Percentiles rank a stretch among this genome's conserved stretches.
phyloP scores from a whole-genome alignment of 2,888 invertebrate species.

The Melieria crassipennis region DNA sequence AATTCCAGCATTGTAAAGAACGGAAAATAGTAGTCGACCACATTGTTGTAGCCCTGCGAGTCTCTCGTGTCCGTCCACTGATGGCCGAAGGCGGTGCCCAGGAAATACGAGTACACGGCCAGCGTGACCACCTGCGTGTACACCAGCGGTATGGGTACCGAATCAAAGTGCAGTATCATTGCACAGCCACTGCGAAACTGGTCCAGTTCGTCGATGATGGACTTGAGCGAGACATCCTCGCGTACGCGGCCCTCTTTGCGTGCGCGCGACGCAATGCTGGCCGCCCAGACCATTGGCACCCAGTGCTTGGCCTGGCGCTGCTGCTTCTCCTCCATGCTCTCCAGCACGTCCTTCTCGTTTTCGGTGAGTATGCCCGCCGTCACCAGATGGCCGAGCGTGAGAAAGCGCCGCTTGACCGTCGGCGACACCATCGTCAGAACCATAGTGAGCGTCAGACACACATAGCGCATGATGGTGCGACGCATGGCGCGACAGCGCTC shows the following conservation, averaged over 20 bases:
- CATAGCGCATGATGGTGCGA: conserved; percentile 82
- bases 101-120: conserved; percentile 86
- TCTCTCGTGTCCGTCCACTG: conserved; percentile 78
- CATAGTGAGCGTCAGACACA: conserved; percentile 84
- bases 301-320: conserved; percentile 88
- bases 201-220: conserved; percentile 86
- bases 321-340: conserved; percentile 79
- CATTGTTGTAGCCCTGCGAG: conserved; percentile 64
- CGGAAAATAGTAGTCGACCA: conserved; percentile 85
- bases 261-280: conserved; percentile 86
- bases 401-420: conserved; percentile 87
- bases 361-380: conserved; percentile 83
- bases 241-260: conserved; percentile 87
- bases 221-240: conserved; percentile 91
- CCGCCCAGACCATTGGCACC: conserved; percentile 91
- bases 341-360: conserved; percentile 81
- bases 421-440: conserved; percentile 87
- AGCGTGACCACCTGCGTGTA: conserved; percentile 91
- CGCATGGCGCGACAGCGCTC: conserved; percentile 84
- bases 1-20: conserved; percentile 87
- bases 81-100: conserved; percentile 84
- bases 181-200: conserved; percentile 82
- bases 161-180: conserved; percentile 78
- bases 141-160: conserved; percentile 78
- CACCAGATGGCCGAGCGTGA: conserved; percentile 82